These are phyloP conservation scores for Eurois occulta DNA, from an alignment of 2,888 invertebrate genomes.

Conservation along the genomic window DNA sequence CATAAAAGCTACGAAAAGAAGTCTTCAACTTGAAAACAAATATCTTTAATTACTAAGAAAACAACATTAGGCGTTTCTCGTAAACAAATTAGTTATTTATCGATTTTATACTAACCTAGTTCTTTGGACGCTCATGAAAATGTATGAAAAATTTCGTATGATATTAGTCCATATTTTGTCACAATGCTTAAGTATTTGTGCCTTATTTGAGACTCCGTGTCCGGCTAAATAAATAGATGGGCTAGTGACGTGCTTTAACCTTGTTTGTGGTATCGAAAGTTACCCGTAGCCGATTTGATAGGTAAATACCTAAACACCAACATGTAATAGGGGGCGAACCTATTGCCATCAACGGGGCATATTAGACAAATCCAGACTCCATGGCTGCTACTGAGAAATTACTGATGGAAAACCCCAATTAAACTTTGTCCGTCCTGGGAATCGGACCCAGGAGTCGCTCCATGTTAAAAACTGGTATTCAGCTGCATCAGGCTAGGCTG, in stretches of 20 bases:
- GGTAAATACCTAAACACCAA: too few species aligned
- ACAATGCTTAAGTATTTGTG: slow-evolving; percentile 37
- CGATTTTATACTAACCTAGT: neutral
- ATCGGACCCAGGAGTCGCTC: too few species aligned
- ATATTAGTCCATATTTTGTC: slow-evolving; percentile 26
- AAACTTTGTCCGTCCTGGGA: too few species aligned
- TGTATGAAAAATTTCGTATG: slow-evolving; percentile 13
- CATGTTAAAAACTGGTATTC: too few species aligned
- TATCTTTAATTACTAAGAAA: slow-evolving; percentile 22
- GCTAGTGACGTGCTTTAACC: slow-evolving; percentile 33
- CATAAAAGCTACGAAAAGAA: slow-evolving; percentile 35
- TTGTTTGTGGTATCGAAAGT: neutral
- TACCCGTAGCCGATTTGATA: neutral
- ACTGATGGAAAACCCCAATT: too few species aligned
- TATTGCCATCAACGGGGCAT: too few species aligned
- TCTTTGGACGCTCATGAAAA: slow-evolving; percentile 13
- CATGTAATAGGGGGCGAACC: too few species aligned
- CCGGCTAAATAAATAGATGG: slow-evolving; percentile 37
- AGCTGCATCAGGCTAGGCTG: neutral
- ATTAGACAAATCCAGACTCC: too few species aligned
- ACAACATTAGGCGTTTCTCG: slow-evolving; percentile 29
- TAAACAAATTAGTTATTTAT: slow-evolving; percentile 31
- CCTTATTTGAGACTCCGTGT: slow-evolving; percentile 30
- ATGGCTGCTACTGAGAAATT: too few species aligned
- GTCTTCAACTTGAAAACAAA: slow-evolving; percentile 19